Conservation (phyloP, 2,888 invertebrate genomes). For the Apotomis turbidana region DNA sequence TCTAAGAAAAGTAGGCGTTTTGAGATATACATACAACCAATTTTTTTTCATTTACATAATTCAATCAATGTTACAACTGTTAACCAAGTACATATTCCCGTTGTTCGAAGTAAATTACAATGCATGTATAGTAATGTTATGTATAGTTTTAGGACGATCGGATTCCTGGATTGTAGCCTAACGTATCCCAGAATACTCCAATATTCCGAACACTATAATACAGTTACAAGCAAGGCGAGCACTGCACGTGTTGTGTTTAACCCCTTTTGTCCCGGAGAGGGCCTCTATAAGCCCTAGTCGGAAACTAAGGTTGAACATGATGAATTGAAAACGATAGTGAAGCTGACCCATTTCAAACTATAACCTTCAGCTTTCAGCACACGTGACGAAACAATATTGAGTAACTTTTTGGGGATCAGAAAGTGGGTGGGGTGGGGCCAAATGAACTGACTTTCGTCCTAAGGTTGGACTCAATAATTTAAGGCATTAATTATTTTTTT, state of each 20-base stretch:
- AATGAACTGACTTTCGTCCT: too few relatives aligned
- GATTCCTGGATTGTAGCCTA: neutral
- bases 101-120: too few relatives aligned
- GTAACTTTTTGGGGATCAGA: neutral
- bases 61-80: too few relatives aligned
- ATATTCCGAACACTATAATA: neutral
- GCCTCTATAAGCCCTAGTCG: constrained; percentile 11
- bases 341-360: constrained; percentile 22
- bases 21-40: too few relatives aligned
- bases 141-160: too few relatives aligned
- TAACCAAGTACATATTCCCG: too few relatives aligned
- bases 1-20: too few relatives aligned
- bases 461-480: too few relatives aligned
- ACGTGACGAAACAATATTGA: constrained; percentile 8
- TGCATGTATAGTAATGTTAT: too few relatives aligned
- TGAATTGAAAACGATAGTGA: constrained; percentile 27
- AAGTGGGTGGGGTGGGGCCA: neutral
- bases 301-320: constrained; percentile 24
- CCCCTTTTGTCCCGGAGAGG: constrained; percentile 8
- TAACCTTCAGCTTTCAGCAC: neutral
- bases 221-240: neutral
- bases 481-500: too few relatives aligned
- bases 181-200: neutral
- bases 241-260: constrained; percentile 2
- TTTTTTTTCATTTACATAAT: too few relatives aligned